Evolutionary conservation across 2,888 invertebrate species (phyloP).

Genomic region (Siphlonurus alternatus): DNA sequence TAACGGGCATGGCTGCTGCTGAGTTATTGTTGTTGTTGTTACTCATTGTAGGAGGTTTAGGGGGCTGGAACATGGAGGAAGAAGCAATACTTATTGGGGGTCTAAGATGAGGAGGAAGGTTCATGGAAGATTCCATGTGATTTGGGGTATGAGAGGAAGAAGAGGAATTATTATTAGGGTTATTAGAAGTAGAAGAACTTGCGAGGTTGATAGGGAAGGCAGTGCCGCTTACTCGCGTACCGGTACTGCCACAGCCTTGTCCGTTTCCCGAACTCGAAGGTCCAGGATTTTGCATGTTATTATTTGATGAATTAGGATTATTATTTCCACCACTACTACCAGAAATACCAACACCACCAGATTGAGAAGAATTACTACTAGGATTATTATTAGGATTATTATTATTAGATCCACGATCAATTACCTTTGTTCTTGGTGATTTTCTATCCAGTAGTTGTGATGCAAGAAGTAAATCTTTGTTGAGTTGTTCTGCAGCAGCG

Average conservation of each 20-base stretch:
- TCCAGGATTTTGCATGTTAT: slow-evolving; percentile 12
- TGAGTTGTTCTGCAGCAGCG: slow-evolving; percentile 66
- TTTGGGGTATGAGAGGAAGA: neutral
- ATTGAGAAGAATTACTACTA: slow-evolving; percentile 18
- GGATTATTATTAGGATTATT: slow-evolving; percentile 18
- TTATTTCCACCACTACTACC: slow-evolving; percentile 23
- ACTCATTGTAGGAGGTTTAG: slow-evolving; percentile 37
- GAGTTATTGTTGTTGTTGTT: neutral
- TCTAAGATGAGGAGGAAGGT: slow-evolving; percentile 43
- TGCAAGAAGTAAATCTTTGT: slow-evolving; percentile 67
- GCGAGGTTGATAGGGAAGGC: slow-evolving; percentile 26
- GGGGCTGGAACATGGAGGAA: slow-evolving; percentile 61
- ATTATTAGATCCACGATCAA: slow-evolving; percentile 41
- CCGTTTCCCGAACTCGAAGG: slow-evolving; percentile 7
- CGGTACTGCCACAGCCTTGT: slow-evolving; percentile 11
- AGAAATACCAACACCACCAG: slow-evolving; percentile 23
- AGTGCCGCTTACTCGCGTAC: slow-evolving; percentile 14
- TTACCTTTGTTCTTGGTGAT: slow-evolving; percentile 61
- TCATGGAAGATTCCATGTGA: slow-evolving; percentile 28
- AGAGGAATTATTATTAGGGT: neutral
- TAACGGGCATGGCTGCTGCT: neutral
- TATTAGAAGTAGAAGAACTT: neutral
- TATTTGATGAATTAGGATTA: slow-evolving; percentile 36
- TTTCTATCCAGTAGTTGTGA: slow-evolving; percentile 68
- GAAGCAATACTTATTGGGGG: slow-evolving; percentile 44